Conservation (phyloP, 2,113 vertebrate species). For the Jaculus jaculus region DNA sequence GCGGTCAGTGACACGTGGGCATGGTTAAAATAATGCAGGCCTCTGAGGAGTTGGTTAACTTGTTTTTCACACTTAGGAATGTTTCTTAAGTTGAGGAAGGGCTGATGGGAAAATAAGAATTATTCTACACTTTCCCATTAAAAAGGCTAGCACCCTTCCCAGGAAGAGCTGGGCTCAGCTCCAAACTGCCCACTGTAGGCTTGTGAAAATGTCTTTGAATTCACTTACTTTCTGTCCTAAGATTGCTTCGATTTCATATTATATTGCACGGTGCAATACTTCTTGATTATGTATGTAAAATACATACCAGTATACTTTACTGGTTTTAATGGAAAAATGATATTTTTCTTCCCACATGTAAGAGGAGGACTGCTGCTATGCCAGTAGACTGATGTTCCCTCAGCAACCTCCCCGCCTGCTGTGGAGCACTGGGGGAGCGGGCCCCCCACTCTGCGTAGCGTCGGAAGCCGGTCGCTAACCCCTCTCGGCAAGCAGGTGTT, state of each 20-base stretch:
- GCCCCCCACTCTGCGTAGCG: fast-evolving
- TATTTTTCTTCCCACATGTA: not conserved
- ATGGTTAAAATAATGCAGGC: not conserved
- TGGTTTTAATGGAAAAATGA: not conserved
- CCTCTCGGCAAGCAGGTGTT: not conserved
- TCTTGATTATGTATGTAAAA: no score
- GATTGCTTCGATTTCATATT: not conserved
- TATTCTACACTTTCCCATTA: not conserved
- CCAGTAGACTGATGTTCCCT: not conserved
- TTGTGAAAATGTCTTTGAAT: slow-evolving; percentile 41
- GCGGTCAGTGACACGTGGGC: not conserved
- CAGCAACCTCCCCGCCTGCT: no score
- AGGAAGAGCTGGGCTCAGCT: not conserved
- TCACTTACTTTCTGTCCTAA: not conserved
- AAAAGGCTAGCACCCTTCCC: not conserved
- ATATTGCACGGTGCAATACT: not conserved
- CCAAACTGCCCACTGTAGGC: not conserved
- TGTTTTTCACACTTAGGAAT: not conserved
- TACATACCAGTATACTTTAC: not conserved
- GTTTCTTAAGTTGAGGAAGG: slow-evolving; percentile 5
- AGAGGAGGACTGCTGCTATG: not conserved
- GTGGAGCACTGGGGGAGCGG: not conserved
- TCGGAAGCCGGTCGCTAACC: not conserved
- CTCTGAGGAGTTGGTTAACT: not conserved
- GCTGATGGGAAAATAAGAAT: not conserved